These are phyloP conservation scores for Dinocampus coccinellae DNA, from an alignment of 2,888 invertebrate species.

Conservation along the genomic window DNA sequence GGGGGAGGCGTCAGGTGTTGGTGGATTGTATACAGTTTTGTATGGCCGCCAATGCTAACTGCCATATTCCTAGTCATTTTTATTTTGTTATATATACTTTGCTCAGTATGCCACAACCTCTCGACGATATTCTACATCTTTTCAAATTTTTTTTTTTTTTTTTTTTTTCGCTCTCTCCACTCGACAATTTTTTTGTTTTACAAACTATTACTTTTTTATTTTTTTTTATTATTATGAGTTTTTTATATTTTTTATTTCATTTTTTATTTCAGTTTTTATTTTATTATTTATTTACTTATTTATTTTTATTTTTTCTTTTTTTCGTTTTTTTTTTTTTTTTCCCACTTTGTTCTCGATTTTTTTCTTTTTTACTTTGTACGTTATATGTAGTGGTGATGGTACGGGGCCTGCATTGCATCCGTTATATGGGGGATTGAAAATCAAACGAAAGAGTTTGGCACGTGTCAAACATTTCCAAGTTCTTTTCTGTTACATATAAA, in stretches of 20 bases:
- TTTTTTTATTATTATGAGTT: too few relatives aligned
- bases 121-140: not conserved
- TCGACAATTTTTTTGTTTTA: not conserved
- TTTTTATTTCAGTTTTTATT: not conserved
- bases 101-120: conserved; percentile 14
- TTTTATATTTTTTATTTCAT: too few relatives aligned
- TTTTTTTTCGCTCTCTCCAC: not conserved
- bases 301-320: too few relatives aligned
- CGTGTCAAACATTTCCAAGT: conserved; percentile 37
- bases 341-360: too few relatives aligned
- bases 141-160: conserved; percentile 5
- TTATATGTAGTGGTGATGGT: not conserved
- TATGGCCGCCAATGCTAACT: conserved; percentile 31
- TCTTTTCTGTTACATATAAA: not conserved
- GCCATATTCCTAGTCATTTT: conserved; percentile 10
- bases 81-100: not conserved
- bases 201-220: not conserved
- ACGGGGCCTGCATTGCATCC: not conserved
- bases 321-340: too few relatives aligned
- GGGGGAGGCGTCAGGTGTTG: conserved; percentile 28
- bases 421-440: conserved; percentile 12
- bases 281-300: too few relatives aligned
- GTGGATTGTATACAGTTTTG: conserved; percentile 2
- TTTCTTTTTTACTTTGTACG: not conserved
- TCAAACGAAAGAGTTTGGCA: conserved; percentile 36